phyloP scores from a whole-genome alignment of 2,113 vertebrate species.

The Galbula dea region DNA sequence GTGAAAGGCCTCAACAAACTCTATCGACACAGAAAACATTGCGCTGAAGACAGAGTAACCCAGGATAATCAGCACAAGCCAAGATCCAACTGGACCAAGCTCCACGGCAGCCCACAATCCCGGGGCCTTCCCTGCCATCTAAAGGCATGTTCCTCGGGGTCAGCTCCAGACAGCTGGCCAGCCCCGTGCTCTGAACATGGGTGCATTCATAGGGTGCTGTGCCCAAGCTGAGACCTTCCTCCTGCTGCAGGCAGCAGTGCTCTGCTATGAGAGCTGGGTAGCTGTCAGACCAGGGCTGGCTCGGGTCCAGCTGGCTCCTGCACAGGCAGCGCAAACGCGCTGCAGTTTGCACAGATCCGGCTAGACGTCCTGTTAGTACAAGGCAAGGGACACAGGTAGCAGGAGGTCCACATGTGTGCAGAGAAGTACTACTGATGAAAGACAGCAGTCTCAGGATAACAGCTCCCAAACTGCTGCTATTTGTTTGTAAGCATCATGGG shows the following conservation, averaged over 20 bases:
- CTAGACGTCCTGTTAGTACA: neutral
- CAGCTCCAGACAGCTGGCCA: neutral
- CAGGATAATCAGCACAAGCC: neutral
- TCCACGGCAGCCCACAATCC: rapidly evolving
- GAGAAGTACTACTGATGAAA: neutral
- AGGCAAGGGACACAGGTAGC: neutral
- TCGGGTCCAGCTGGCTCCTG: neutral
- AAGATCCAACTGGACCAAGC: rapidly evolving
- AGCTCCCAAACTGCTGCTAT: neutral
- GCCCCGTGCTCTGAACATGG: rapidly evolving
- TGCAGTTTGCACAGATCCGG: neutral
- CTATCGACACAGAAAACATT: neutral
- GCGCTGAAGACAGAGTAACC: rapidly evolving
- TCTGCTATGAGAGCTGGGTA: rapidly evolving
- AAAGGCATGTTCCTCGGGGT: neutral
- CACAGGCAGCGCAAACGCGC: neutral
- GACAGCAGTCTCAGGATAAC: rapidly evolving
- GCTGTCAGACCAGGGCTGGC: neutral
- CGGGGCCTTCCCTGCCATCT: rapidly evolving
- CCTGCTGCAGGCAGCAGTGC: rapidly evolving
- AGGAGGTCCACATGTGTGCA: rapidly evolving
- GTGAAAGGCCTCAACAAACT: neutral
- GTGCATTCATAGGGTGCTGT: rapidly evolving
- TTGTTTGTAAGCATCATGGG: neutral
- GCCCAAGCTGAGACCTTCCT: rapidly evolving